A percentile compares a stretch with the other conserved stretches of the same genome.
These are phyloP conservation scores for Coremacera marginata DNA, from an alignment of 2,888 invertebrate species.

Conservation along the genomic window DNA sequence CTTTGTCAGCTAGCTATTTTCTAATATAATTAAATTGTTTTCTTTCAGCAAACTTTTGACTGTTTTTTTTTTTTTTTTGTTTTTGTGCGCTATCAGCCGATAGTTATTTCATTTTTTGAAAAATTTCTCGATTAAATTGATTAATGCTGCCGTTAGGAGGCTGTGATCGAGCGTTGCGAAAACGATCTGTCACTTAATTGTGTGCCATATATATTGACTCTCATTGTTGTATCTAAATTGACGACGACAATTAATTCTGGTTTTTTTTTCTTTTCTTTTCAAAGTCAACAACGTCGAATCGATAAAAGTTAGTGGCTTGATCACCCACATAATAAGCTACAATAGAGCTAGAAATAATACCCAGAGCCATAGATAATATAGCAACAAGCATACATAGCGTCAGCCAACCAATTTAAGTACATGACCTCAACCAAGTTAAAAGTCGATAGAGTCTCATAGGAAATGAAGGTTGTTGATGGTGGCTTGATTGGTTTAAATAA, in stretches of 20 bases:
- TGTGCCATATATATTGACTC: not conserved
- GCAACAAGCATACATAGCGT: not conserved
- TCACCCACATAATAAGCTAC: constrained; percentile 28
- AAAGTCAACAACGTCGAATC: constrained; percentile 21
- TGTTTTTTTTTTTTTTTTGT: not conserved
- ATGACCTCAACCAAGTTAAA: constrained; percentile 20
- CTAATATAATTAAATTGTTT: constrained; percentile 36
- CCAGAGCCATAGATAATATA: not conserved
- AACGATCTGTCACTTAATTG: constrained; percentile 33
- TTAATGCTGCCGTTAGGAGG: constrained; percentile 12
- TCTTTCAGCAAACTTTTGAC: not conserved
- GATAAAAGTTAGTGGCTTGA: constrained; percentile 23
- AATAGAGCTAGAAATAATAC: not conserved
- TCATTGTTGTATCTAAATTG: not conserved
- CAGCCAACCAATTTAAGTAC: constrained; percentile 27
- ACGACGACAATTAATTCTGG: constrained; percentile 7
- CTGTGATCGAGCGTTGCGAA: not conserved
- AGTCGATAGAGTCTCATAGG: not conserved
- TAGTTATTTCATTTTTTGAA: not conserved
- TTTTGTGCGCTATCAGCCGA: no score
- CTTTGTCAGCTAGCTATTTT: constrained; percentile 13
- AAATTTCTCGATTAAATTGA: constrained; percentile 28
- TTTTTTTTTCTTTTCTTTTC: not conserved
- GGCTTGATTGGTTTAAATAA: not conserved
- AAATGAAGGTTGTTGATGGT: not conserved